Conservation (phyloP, 2,888 invertebrate species). For the Rosalia funebris region DNA sequence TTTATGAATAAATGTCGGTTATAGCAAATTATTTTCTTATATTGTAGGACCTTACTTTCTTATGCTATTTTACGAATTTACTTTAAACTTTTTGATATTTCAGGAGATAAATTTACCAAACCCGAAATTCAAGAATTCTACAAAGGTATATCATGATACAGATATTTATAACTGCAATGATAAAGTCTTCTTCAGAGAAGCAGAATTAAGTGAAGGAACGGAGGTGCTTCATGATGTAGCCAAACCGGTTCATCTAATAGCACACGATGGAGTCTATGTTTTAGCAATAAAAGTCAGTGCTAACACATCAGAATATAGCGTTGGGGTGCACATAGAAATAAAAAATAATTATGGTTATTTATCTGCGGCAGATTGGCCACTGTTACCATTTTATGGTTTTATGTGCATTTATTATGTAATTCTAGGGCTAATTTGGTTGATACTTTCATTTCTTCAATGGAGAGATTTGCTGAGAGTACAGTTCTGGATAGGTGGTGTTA, state of each 20-base stretch:
- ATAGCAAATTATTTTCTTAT: too few relatives aligned
- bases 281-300: constrained; percentile 67
- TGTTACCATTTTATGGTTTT: constrained; percentile 87
- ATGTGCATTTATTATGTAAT: constrained; percentile 90
- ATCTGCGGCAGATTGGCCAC: constrained; percentile 89
- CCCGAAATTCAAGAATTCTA: constrained; percentile 33
- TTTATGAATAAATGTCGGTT: too few relatives aligned
- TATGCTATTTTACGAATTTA: too few relatives aligned
- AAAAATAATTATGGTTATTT: constrained; percentile 82
- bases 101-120: constrained; percentile 39
- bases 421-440: constrained; percentile 85
- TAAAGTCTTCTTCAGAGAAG: constrained; percentile 56
- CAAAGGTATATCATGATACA: constrained; percentile 42
- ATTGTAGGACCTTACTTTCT: too few relatives aligned
- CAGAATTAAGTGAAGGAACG: constrained; percentile 50
- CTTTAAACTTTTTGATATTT: too few relatives aligned
- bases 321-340: constrained; percentile 77
- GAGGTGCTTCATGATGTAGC: constrained; percentile 36
- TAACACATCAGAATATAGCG: constrained; percentile 65
- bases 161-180: constrained; percentile 56
- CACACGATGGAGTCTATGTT: constrained; percentile 79
- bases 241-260: constrained; percentile 68
- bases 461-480: constrained; percentile 90
- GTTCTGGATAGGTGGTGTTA: constrained; percentile 95
- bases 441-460: constrained; percentile 88